Base-by-base conservation (phyloP, 2,888 invertebrate genomes). In the Athrips mouffetella region DNA sequence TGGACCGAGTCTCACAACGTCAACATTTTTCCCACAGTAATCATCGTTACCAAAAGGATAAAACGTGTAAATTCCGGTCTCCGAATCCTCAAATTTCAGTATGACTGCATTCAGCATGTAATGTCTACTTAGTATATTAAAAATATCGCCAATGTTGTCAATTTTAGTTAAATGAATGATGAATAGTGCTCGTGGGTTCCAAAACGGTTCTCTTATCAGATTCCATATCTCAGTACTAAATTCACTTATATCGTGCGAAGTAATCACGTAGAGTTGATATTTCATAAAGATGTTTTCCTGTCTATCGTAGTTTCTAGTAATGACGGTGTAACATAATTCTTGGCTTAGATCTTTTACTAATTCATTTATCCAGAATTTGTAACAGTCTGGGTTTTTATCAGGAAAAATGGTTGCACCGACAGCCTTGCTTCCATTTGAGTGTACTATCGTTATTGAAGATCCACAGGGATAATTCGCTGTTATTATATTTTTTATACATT, bases 181-280 rank as follows among this genome's bases (percentile, higher is more conserved):
- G 39, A 55, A 57, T 37, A 48, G 50, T 31, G 47, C 55, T 16
- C 20, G 33, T 6, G 61, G 54, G 21, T 58, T 55, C 61, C 59
- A 61, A 6, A 49, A 15, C 6, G 51, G 35, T 33, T 58, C 55
- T 20, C 35, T 51, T 13, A 37, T 49, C 2, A 51, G 15, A 11
- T 33, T 16, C 1, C n/a, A 20, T 18, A 51, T 18, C 1, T 20
- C 45, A 7, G 23, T 11, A 10, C 4, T 16, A n/a, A 51, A 44
- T 25, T 51, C 35, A 3, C 6, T 7, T 8, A 44, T 13, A 30
- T 57, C 31, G 6, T 41, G 18, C 7, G 47, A 25, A 18, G 50
- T 48, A 0, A 59, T 52, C 13, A 55, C 29, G 37, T 59, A 57
- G 1, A 52, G 40, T 8, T 54, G 45, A 11, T 45, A 30, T 18